phyloP scores from a whole-genome alignment of 2,888 invertebrate species.

The Neocrepidodera transversa region DNA sequence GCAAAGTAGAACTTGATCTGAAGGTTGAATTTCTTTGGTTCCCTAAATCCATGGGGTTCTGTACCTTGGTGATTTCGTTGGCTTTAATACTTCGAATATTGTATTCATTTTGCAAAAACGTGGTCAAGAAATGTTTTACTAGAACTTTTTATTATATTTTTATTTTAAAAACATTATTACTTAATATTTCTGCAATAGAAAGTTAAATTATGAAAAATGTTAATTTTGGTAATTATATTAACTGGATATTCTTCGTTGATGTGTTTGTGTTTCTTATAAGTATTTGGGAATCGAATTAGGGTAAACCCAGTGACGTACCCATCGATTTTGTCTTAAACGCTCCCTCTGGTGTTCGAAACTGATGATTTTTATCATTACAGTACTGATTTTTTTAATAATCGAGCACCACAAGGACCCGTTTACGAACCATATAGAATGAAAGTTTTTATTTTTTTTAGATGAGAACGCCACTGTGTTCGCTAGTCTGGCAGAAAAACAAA shows the following conservation, averaged over 20 bases:
- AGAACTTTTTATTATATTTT: too few relatives aligned
- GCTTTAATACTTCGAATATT: too few relatives aligned
- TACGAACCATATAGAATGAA: slow-evolving; percentile 12
- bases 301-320: slow-evolving; percentile 3
- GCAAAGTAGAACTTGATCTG: too few relatives aligned
- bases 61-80: too few relatives aligned
- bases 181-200: too few relatives aligned
- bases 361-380: slow-evolving; percentile 33
- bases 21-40: too few relatives aligned
- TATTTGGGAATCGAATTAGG: slow-evolving; percentile 1
- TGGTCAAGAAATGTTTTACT: too few relatives aligned
- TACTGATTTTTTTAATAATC: slow-evolving; percentile 46
- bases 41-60: too few relatives aligned
- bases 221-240: too few relatives aligned
- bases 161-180: too few relatives aligned
- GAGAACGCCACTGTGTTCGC: slow-evolving; percentile 50
- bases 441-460: slow-evolving; percentile 5
- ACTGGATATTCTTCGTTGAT: background rate
- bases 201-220: too few relatives aligned
- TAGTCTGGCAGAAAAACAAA: slow-evolving; percentile 46
- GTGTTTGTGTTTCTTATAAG: background rate
- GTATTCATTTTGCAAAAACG: too few relatives aligned
- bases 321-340: slow-evolving; percentile 26
- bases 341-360: slow-evolving; percentile 30
- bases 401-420: slow-evolving; percentile 34